Base-by-base conservation (phyloP, 2,797 vertebrate genomes). In the Ceyx erithaca region DNA sequence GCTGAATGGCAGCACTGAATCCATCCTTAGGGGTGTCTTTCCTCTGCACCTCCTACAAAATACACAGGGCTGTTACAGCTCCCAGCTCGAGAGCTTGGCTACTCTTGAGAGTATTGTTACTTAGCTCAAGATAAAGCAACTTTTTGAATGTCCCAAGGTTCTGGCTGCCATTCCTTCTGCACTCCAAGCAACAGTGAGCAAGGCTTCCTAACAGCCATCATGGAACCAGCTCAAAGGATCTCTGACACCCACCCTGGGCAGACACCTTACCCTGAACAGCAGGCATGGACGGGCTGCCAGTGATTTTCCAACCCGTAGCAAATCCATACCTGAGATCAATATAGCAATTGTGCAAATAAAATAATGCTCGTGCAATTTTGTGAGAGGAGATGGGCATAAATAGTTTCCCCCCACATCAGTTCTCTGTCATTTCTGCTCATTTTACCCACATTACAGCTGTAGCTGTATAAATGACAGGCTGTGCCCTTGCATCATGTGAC, bases 401-500 rank as follows among this genome's bases (percentile, higher is more conserved):
- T 10, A 45, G 35, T 88, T 55, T 73, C 43, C 41, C 2, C 4
- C 7, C 82, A 92, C 97, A 90, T 96, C 97, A 95, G 71, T 91
- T 66, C 10, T 61, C 68, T 95, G 80, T 91, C 78, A 78, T 83
- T 68, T 88, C 90, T 90, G 85, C 92, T 96, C 78, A 83, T 96
- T 96, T 97, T 95, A 95, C 80, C 93, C 94, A 94, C 87, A 94
- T 96, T 97, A 97, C 95, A 97, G 93, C 95, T 95, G 85, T 97
- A 96, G 92, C 93, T 97, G 92, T 97, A 97, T 96, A 97, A 97
- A 97, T 98, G 97, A 98, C 98, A 98, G 95, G 93, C 96, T 87
- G 85, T 63, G 93, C 97, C 97, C 97, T 94, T 95, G 96, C 85
- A 90, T 95, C 96, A 95, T 89, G 95, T 96, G 97, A 97, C 97